These are phyloP conservation scores for Taenioides sp. DNA, from an alignment of 2,797 vertebrate genomes.

Conservation along the genomic window DNA sequence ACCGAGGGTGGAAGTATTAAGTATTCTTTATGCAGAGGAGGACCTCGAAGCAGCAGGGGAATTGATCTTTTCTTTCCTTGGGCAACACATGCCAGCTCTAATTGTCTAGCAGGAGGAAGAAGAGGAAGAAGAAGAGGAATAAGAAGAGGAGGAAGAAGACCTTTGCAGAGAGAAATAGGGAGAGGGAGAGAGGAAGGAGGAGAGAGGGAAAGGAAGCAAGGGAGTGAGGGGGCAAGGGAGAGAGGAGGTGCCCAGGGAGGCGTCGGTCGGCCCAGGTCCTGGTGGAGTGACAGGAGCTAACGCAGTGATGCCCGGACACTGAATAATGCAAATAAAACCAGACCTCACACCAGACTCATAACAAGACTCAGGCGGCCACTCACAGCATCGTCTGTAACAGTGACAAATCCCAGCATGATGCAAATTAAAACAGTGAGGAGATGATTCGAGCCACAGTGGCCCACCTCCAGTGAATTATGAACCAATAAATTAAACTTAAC, in stretches of 20 bases:
- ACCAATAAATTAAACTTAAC: constrained; percentile 50
- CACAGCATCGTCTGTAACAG: constrained; percentile 67
- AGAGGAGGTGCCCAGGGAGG: constrained; percentile 39
- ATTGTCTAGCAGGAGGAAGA: constrained; percentile 53
- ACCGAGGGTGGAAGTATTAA: constrained; percentile 17
- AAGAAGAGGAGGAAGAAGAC: constrained; percentile 23
- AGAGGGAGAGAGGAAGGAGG: too few relatives aligned
- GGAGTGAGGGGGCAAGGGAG: neutral
- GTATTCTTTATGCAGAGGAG: constrained; percentile 27
- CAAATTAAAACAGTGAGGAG: constrained; percentile 74
- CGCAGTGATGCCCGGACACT: constrained; percentile 60
- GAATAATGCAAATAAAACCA: constrained; percentile 76
- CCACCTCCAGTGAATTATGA: constrained; percentile 56
- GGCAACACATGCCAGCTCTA: constrained; percentile 49
- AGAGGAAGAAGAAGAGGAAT: constrained; percentile 25
- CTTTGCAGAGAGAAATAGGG: too few relatives aligned
- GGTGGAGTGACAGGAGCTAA: constrained; percentile 68
- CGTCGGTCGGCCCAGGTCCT: constrained; percentile 38
- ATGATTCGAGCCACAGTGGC: constrained; percentile 62
- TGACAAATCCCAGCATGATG: constrained; percentile 72
- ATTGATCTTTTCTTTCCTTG: constrained; percentile 48
- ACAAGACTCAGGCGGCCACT: constrained; percentile 76
- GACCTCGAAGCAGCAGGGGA: constrained; percentile 32
- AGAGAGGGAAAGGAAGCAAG: too few relatives aligned
- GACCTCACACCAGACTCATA: constrained; percentile 69